Evolutionary conservation across 2,797 vertebrate species (phyloP).

Genomic region (Lepilemur ruficaudatus): DNA sequence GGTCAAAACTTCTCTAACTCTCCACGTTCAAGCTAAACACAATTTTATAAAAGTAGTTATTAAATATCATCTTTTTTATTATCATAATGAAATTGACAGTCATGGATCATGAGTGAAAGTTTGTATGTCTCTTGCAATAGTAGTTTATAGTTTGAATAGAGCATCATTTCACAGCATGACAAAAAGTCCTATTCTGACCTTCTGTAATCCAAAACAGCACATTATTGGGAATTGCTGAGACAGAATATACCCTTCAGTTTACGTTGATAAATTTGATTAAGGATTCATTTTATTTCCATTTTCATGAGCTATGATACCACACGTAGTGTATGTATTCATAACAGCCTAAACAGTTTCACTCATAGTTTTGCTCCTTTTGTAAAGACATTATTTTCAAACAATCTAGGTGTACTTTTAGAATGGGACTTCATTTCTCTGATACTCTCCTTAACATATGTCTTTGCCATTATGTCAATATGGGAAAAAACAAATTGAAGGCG

Average conservation of each 20-base stretch:
- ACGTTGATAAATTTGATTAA: constrained; percentile 20
- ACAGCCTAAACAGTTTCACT: not conserved
- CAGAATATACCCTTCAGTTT: constrained; percentile 19
- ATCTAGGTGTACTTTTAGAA: constrained; percentile 39
- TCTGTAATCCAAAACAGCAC: not conserved
- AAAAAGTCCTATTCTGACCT: not conserved
- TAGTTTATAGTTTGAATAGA: constrained; percentile 15
- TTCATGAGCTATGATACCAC: not conserved
- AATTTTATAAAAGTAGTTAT: constrained; percentile 33
- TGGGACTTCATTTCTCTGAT: constrained; percentile 8
- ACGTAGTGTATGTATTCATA: not conserved
- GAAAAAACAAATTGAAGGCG: constrained; percentile 32
- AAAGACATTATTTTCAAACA: constrained; percentile 13
- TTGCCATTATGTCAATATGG: constrained; percentile 5
- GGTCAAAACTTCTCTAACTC: constrained; percentile 11
- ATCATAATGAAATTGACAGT: not conserved
- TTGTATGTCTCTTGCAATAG: not conserved
- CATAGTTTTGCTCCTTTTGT: not conserved
- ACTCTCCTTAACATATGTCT: constrained; percentile 5
- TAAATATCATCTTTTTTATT: constrained; percentile 7
- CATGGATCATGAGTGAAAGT: not conserved
- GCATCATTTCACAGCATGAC: not conserved
- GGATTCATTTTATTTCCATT: constrained; percentile 42
- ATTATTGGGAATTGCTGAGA: constrained; percentile 4
- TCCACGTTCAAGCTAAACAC: not conserved